Evolutionary conservation across 1,140 invertebrate genomes (phyloP).

Genomic region (Drosophila ficusphila): DNA sequence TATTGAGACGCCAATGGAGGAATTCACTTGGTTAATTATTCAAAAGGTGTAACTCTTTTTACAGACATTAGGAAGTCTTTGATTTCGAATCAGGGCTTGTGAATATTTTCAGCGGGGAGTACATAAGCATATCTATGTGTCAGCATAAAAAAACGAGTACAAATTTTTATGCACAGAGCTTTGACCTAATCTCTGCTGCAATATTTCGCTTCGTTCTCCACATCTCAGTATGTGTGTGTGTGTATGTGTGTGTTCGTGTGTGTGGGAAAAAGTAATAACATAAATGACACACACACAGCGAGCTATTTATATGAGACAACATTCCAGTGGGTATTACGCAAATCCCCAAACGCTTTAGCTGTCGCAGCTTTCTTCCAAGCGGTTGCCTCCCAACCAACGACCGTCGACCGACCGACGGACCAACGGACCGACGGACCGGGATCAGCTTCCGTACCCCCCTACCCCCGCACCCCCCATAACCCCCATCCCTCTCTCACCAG

Average conservation of each 20-base stretch:
- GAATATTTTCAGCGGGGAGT: background rate
- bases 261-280: slow-evolving; percentile 75
- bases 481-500: background rate
- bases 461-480: background rate
- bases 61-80: no score
- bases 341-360: slow-evolving; percentile 80
- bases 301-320: slow-evolving; percentile 81
- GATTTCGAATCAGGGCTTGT: no score
- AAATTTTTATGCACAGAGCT: slow-evolving; percentile 72
- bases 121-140: slow-evolving; percentile 23
- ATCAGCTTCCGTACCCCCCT: background rate
- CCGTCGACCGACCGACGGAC: slow-evolving; percentile 28
- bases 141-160: slow-evolving; percentile 48
- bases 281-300: slow-evolving; percentile 62
- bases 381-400: slow-evolving; percentile 69
- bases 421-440: slow-evolving; percentile 23
- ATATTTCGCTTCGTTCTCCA: slow-evolving; percentile 65
- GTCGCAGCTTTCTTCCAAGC: slow-evolving; percentile 80
- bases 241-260: slow-evolving; percentile 48
- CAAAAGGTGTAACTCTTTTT: no score
- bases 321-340: slow-evolving; percentile 80
- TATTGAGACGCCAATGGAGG: no score
- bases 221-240: slow-evolving; percentile 7
- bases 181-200: slow-evolving; percentile 80
- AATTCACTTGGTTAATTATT: no score